A percentile compares a stretch with the other conserved stretches of the same genome.
Conservation (phyloP, 92 coral and sea anemone genomes). For the Epizoanthus fatuus region DNA sequence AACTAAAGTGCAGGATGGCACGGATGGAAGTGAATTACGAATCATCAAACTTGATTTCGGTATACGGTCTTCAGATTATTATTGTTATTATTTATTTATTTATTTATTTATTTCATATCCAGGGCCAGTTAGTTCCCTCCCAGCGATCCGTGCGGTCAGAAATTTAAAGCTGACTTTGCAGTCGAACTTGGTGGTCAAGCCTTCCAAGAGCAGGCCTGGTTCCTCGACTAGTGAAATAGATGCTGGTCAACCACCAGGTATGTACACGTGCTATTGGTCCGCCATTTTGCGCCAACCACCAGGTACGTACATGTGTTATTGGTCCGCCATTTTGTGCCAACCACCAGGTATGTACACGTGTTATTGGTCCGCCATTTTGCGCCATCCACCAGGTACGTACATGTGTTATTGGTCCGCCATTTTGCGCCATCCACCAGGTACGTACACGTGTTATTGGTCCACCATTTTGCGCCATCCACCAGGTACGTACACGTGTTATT, state of each 20-base stretch:
- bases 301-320: slow-evolving; percentile 43
- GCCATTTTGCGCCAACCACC: slow-evolving; percentile 56
- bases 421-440: slow-evolving; percentile 34
- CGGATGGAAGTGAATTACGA: no score
- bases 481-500: slow-evolving; percentile 50
- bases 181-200: slow-evolving; percentile 68
- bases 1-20: no score
- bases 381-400: slow-evolving; percentile 76
- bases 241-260: slow-evolving; percentile 83
- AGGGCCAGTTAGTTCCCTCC: slow-evolving; percentile 78
- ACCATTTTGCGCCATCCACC: no score
- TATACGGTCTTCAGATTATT: no score
- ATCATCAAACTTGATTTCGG: no score
- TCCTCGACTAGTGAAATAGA: slow-evolving; percentile 51
- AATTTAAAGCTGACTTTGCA: slow-evolving; percentile 71
- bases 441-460: not conserved
- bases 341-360: slow-evolving; percentile 76
- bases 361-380: no score
- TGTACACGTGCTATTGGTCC: not conserved
- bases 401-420: no score
- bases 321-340: no score
- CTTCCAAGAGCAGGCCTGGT: slow-evolving; percentile 55
- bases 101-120: not conserved
- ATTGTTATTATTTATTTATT: not conserved
- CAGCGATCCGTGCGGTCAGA: slow-evolving; percentile 80